These are phyloP conservation scores for Diploptera punctata DNA, from an alignment of 2,888 invertebrate species.

Conservation along the genomic window DNA sequence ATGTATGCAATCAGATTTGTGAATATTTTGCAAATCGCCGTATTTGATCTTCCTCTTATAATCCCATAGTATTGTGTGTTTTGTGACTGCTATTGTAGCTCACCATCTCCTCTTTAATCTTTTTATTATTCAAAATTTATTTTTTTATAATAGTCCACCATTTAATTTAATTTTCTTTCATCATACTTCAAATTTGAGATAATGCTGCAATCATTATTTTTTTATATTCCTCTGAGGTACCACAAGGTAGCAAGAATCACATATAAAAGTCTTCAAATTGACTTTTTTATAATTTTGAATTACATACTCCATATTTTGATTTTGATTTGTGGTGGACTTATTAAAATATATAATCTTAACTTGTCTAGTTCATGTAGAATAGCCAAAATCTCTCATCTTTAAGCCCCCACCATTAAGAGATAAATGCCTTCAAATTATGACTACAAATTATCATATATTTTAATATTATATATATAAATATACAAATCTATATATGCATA, in stretches of 20 bases:
- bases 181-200: not conserved
- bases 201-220: too few species aligned
- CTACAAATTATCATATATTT: slow-evolving; percentile 30
- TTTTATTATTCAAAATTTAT: slow-evolving; percentile 28
- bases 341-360: too few species aligned
- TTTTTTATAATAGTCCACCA: slow-evolving; percentile 6
- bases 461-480: slow-evolving; percentile 58
- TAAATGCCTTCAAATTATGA: slow-evolving; percentile 10
- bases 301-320: too few species aligned
- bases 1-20: slow-evolving; percentile 23
- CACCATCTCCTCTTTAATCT: slow-evolving; percentile 26
- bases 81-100: slow-evolving; percentile 38
- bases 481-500: slow-evolving; percentile 63
- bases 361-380: too few species aligned
- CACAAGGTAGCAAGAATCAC: too few species aligned
- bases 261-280: too few species aligned
- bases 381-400: not conserved
- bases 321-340: slow-evolving; percentile 2
- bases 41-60: slow-evolving; percentile 29
- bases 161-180: not conserved
- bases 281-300: too few species aligned
- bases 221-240: too few species aligned
- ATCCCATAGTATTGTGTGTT: slow-evolving; percentile 37
- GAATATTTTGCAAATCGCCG: slow-evolving; percentile 15
- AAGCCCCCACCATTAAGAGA: not conserved